Evolutionary conservation across 2,888 invertebrate genomes (phyloP), one percentile per base, ranked within the genome.

Genomic region (Synergus umbraculus): DNA sequence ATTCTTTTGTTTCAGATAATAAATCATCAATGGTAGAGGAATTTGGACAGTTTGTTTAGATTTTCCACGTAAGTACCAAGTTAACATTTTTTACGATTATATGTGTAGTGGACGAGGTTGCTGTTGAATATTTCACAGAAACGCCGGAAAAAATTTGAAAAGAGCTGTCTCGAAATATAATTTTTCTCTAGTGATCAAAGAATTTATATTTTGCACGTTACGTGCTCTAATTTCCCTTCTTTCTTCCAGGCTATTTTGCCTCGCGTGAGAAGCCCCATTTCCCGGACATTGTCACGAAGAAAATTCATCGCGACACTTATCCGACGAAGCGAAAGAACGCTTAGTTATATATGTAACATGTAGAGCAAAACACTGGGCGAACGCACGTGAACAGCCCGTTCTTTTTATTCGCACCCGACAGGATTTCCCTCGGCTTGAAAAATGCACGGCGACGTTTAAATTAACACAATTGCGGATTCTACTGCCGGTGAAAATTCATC

Each of bases 281-380:
- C 29, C 49, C 49, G 49, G n/a, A 29, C 69, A 73, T 73, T 54
- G 73, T 54, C 73, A 73, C 73, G 54, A 54, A 73, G 54, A 54
- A 73, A 73, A 73, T 73, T 73, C 73, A 73, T 73, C 73, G 73
- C 54, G 54, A 54, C 54, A 73, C 73, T 73, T 73, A 73, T 29
- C 37, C 73, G 37, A 49, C 73, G 54, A 73, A 49, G 73, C 22
- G 37, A 73, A 73, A 73, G 54, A 73, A 73, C 73, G 73, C 73
- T 73, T 73, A 69, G 46, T 41, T 41, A 7, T 43, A 12, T 49
- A 22, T 60, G 49, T 73, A 73, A 73, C 73, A 73, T 37, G 73
- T 73, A 49, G n/a, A 37, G 49, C 49, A 54, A 73, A 73, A 73
- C 54, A 73, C 73, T 54, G 54, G n/a, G 49, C 49, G 73, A 73